Evolutionary conservation across 2,113 vertebrate species (phyloP).

Genomic region (Phylloscopus trochilus): DNA sequence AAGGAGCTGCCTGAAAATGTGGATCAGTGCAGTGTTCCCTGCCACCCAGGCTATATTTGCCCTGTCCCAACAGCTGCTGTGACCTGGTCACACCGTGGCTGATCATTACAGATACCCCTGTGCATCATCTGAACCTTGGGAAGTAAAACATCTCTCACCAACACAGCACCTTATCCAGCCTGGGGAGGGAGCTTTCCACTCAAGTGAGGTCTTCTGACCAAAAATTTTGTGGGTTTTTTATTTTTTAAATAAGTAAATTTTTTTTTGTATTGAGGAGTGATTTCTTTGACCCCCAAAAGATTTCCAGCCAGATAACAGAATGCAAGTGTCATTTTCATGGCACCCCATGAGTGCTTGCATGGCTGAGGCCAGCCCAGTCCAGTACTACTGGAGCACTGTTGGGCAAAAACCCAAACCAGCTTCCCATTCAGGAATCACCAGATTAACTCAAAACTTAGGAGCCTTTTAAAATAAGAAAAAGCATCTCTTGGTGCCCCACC

Average conservation of each 20-base stretch:
- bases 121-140: background rate
- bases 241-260: background rate
- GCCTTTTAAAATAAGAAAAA: background rate
- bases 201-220: background rate
- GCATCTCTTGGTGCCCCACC: background rate
- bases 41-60: background rate
- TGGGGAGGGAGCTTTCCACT: background rate
- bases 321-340: background rate
- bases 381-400: background rate
- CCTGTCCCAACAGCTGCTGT: background rate
- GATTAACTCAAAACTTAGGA: background rate
- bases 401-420: background rate
- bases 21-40: background rate
- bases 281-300: background rate
- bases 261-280: background rate
- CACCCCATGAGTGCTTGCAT: background rate
- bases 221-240: rapidly evolving
- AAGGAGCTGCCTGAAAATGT: background rate
- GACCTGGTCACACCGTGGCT: background rate
- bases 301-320: background rate
- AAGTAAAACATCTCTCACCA: background rate
- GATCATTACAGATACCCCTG: rapidly evolving
- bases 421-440: background rate
- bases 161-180: rapidly evolving
- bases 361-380: background rate